Evolutionary conservation across 2,797 vertebrate species (phyloP), one percentile per base, ranked within the genome.

Genomic region (Lutjanus campechanus): DNA sequence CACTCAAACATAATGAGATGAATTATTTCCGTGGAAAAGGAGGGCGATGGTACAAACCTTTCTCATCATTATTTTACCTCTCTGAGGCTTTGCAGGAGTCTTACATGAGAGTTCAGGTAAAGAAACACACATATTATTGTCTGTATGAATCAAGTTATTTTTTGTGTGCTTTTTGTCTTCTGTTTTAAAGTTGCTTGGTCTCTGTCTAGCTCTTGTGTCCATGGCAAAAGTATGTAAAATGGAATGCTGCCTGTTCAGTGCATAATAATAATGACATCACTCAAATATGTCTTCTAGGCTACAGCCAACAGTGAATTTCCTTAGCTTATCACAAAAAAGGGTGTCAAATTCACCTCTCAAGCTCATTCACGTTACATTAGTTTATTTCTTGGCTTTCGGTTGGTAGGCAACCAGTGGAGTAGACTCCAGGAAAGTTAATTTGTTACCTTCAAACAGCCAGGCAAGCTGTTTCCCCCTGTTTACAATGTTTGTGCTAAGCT

Each of bases 11-110:
- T n/a, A 54, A 65, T 13, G 8, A 9, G 8, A 67, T 56, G 22
- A 77, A 75, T 58, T 22, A 88, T 61, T 74, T 71, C 41, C 0
- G 7, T 44, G 36, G 73, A 81, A 73, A 54, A 68, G 44, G 53
- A 65, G 56, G 50, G 29, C 16, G n/a, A 50, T 4, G 17, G 20
- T 83, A 66, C 41, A 73, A 72, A 69, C 41, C 59, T 44, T 73
- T 17, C 5, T 62, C 7, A 2, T 76, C 25, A 46, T 62, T 46
- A 66, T 44, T 69, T 73, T n/a, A 43, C 20, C 43, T 53, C n/a
- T 19, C 25, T 61, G 67, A 75, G 56, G 76, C 22, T 67, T 63
- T 67, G 61, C 81, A 90, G 83, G 83, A 90, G 81, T 76, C 78
- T 16, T n/a, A 22, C 12, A 43, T 8, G 25, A n/a, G 41, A 46